A percentile compares a stretch with the other conserved stretches of the same genome.
Conservation (phyloP, 2,888 invertebrate genomes). For the Morpho helenor region DNA sequence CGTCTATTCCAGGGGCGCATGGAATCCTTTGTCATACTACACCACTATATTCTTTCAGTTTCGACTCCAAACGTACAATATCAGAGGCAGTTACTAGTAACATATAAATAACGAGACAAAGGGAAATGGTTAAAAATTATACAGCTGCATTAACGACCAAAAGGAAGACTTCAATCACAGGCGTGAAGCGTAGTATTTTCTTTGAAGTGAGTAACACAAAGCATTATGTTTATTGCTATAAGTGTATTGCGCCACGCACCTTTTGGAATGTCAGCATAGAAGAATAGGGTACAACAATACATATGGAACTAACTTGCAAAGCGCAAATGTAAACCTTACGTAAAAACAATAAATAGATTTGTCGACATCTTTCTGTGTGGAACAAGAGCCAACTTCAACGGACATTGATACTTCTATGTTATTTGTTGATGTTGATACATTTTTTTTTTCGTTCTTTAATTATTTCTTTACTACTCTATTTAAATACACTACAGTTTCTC, state of each 20-base stretch:
- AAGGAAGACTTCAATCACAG: slow-evolving; percentile 59
- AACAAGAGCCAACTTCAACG: slow-evolving; percentile 13
- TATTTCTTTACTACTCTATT: slow-evolving; percentile 17
- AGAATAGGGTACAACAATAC: slow-evolving; percentile 24
- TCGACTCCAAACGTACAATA: slow-evolving; percentile 2
- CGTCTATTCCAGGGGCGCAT: neutral
- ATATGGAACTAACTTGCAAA: slow-evolving; percentile 21
- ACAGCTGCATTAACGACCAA: slow-evolving; percentile 42
- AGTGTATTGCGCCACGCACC: slow-evolving; percentile 44
- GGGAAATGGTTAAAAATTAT: slow-evolving; percentile 37
- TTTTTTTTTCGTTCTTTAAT: neutral
- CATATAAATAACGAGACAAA: slow-evolving; percentile 24
- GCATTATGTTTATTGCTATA: slow-evolving; percentile 55
- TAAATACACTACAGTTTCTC: slow-evolving; percentile 72
- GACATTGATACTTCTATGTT: slow-evolving; percentile 3
- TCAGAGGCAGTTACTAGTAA: slow-evolving; percentile 18
- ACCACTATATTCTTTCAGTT: slow-evolving; percentile 5
- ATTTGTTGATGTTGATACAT: neutral
- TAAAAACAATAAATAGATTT: slow-evolving; percentile 25
- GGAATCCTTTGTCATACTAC: neutral
- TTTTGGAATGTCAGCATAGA: slow-evolving; percentile 40
- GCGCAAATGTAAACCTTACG: slow-evolving; percentile 27
- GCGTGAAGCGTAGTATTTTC: slow-evolving; percentile 38
- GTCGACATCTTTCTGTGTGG: slow-evolving; percentile 19
- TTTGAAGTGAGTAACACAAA: slow-evolving; percentile 57